Base-by-base conservation (phyloP, 1,140 invertebrate genomes). In the Bombus terrestris region DNA sequence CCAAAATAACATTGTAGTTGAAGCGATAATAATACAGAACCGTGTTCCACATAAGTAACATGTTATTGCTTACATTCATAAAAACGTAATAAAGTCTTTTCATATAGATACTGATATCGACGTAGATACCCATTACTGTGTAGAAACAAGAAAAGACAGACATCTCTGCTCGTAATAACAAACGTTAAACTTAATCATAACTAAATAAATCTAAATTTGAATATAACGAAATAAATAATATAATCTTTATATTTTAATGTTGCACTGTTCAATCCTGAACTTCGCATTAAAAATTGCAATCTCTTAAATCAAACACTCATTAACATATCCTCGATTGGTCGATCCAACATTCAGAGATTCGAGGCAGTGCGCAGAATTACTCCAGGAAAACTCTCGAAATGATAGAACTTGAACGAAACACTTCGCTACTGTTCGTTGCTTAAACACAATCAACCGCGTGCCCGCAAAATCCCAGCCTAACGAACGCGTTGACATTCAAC, bases 401-500 rank as follows among this genome's bases (percentile, higher is more conserved):
- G 43, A 79, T 28, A 68, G 32, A 43, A 18, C 62, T 37, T 28
- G 32, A 66, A 25, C n/a, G 41, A 25, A 32, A 37, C 66, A 47
- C 59, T 79, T 66, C 22, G 8, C 22, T 3, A 47, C 32, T 43
- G n/a, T 68, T 68, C 41, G 62, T 79, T 79, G 41, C 77, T 66
- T 18, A 68, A 79, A 32, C 77, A 35, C 41, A 35, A 79, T 47
- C 62, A 39, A 79, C 39, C n/a, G 77, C n/a, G 32, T 37, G 32
- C 35, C 39, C 22, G 13, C 22, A 43, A 47, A 47, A 79, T 66
- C 43, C 25, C 22, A 64, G 41, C 32, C 62, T 62, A 79, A 66
- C 77, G 77, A 68, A 66, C 77, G 22, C 41, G 41, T 68, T 32
- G 62, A 47, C 62, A 15, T 41, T 28, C 32, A 47, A 68, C 62